phyloP scores from a whole-genome alignment of 92 coral and sea anemone species.

The Paramuricea clavata region DNA sequence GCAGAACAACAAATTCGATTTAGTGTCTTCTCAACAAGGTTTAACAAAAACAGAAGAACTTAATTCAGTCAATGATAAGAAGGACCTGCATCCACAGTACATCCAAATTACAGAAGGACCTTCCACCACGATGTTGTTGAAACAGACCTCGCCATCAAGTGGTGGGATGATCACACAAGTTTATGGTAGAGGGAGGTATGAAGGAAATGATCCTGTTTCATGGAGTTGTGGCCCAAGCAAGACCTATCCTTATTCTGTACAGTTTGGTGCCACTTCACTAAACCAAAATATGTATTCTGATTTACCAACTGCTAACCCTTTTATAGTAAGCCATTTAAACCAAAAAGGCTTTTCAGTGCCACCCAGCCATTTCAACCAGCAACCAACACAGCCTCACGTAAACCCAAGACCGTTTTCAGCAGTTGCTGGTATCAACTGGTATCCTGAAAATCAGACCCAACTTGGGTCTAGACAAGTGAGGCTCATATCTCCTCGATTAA shows the following conservation, averaged over 20 bases:
- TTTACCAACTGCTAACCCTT: neutral
- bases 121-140: neutral
- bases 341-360: neutral
- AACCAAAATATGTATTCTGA: neutral
- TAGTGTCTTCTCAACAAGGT: neutral
- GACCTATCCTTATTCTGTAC: conserved; percentile 11
- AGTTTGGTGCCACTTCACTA: neutral
- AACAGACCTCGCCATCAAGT: neutral
- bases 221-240: neutral
- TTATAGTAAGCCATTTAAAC: neutral
- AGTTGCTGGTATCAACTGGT: conserved; percentile 23
- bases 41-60: neutral
- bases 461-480: neutral
- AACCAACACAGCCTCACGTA: neutral
- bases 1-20: neutral
- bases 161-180: neutral
- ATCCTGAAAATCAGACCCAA: neutral
- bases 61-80: neutral
- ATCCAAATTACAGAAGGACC: neutral
- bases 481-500: neutral
- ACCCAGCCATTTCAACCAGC: neutral
- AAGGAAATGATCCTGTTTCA: conserved; percentile 5
- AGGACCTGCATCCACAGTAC: neutral
- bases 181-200: neutral
- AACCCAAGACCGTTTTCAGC: conserved; percentile 11